A percentile compares a stretch with the other conserved stretches of the same genome.
phyloP scores from a whole-genome alignment of 1,140 invertebrate genomes.

The Eulimnadia texana region DNA sequence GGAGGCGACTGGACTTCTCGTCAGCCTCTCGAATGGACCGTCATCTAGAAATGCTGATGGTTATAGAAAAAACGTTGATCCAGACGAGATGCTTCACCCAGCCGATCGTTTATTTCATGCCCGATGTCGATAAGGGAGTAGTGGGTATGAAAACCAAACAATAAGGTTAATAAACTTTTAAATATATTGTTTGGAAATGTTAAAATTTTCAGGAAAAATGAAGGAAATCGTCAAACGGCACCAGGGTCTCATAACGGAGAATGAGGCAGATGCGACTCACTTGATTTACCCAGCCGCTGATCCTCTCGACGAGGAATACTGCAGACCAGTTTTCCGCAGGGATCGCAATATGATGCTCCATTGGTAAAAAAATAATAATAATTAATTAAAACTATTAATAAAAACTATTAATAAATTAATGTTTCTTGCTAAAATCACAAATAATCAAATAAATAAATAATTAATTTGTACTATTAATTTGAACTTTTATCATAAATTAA shows the following conservation, averaged over 20 bases:
- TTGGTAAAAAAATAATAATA: conserved; percentile 54
- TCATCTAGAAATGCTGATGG: conserved; percentile 86
- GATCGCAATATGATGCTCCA: conserved; percentile 72
- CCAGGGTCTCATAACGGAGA: conserved; percentile 62
- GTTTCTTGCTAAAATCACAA: no score
- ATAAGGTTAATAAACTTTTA: background rate
- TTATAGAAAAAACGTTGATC: conserved; percentile 72
- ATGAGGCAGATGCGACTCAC: conserved; percentile 78
- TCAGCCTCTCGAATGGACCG: conserved; percentile 80
- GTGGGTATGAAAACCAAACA: background rate
- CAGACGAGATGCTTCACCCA: conserved; percentile 61
- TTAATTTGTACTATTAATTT: no score
- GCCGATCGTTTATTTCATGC: conserved; percentile 63
- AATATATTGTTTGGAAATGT: background rate
- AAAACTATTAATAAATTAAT: no score
- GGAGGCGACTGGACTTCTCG: conserved; percentile 73
- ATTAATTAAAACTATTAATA: no score
- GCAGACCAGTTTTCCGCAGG: conserved; percentile 65
- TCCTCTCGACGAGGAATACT: conserved; percentile 79
- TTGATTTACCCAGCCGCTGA: conserved; percentile 72
- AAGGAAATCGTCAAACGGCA: conserved; percentile 79
- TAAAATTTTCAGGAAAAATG: conserved; percentile 44
- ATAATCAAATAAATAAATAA: no score
- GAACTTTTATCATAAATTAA: no score
- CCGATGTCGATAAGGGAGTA: conserved; percentile 72